Percentiles rank a stretch among this genome's conserved stretches.
These are phyloP conservation scores for Aldabrachelys gigantea DNA, from an alignment of 2,113 vertebrate genomes.

Conservation along the genomic window DNA sequence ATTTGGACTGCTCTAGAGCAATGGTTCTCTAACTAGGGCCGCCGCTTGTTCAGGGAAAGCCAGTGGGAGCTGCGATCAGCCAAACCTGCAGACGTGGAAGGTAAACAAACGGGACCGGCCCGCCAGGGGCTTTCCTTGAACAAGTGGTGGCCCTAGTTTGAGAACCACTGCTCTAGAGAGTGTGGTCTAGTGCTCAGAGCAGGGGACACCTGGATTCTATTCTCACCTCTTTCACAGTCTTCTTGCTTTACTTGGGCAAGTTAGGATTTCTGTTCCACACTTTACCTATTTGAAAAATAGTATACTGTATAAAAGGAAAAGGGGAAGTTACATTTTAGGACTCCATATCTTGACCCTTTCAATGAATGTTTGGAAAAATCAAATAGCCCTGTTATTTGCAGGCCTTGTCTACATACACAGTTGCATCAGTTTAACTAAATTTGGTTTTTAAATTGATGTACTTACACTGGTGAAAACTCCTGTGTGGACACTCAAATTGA, in stretches of 20 bases:
- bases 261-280: background rate
- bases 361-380: rapidly evolving
- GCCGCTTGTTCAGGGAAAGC: too few relatives aligned
- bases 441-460: background rate
- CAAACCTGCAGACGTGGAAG: too few relatives aligned
- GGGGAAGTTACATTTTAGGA: background rate
- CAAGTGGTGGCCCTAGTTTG: too few relatives aligned
- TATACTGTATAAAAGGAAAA: background rate
- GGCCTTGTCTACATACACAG: background rate
- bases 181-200: background rate
- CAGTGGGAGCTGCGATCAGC: too few relatives aligned
- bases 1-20: background rate
- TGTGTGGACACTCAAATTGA: background rate
- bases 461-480: background rate
- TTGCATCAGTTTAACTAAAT: background rate
- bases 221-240: background rate
- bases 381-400: background rate
- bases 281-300: background rate
- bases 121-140: too few relatives aligned
- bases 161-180: background rate
- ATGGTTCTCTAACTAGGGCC: too few relatives aligned
- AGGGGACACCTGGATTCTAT: background rate
- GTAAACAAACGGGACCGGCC: too few relatives aligned
- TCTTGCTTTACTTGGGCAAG: too few relatives aligned
- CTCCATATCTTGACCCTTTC: background rate